Percentiles rank a stretch among this genome's conserved stretches.
Conservation (phyloP, 2,888 invertebrate genomes). For the Rhynchonema sp. region DNA sequence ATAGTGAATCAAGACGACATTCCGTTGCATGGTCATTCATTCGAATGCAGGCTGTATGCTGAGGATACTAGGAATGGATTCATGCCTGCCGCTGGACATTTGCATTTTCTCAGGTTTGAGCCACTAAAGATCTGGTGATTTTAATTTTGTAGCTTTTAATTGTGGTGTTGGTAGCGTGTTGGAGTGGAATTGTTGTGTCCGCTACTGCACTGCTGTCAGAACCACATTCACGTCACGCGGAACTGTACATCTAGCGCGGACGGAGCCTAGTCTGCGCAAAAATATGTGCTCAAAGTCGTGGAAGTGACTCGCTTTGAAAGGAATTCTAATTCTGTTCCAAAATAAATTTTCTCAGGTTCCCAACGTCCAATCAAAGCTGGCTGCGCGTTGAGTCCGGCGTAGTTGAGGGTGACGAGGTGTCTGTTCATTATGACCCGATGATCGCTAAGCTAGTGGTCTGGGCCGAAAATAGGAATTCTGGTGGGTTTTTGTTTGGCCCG, state of each 20-base stretch:
- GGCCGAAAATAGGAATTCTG: constrained; percentile 39
- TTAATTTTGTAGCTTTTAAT: too few relatives aligned
- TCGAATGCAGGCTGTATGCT: constrained; percentile 78
- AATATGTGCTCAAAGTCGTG: too few relatives aligned
- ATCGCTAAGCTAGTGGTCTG: constrained; percentile 94
- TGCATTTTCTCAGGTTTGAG: constrained; percentile 42
- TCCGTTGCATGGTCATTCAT: constrained; percentile 51
- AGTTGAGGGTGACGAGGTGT: constrained; percentile 58
- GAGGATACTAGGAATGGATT: constrained; percentile 66
- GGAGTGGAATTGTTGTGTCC: too few relatives aligned
- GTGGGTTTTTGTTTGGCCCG: not conserved
- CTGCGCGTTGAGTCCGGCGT: constrained; percentile 70
- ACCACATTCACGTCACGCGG: too few relatives aligned
- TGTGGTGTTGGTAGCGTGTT: too few relatives aligned
- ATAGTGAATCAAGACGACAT: constrained; percentile 54
- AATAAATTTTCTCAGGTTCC: constrained; percentile 15
- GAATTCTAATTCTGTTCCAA: too few relatives aligned
- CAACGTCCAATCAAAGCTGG: constrained; percentile 10
- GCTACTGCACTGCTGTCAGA: too few relatives aligned
- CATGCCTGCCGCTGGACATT: constrained; percentile 73
- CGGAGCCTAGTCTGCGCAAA: too few relatives aligned
- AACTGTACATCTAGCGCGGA: too few relatives aligned
- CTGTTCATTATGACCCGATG: constrained; percentile 98
- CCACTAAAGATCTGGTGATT: too few relatives aligned
- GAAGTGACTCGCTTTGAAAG: too few relatives aligned